phyloP scores from a whole-genome alignment of 92 coral and sea anemone species.

The Phymanthus crucifer region DNA sequence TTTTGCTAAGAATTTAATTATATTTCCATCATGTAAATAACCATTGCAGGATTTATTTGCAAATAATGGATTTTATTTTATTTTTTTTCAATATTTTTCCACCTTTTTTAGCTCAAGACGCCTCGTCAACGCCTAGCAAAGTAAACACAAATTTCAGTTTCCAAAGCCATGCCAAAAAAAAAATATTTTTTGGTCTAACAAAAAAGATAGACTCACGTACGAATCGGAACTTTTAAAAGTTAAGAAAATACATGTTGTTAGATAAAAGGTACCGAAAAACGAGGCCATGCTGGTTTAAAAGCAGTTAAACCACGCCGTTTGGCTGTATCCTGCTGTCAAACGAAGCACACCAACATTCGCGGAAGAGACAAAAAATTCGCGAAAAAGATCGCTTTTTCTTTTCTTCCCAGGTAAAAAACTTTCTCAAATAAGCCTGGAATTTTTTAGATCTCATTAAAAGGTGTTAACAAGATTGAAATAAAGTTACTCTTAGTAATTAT shows the following conservation, averaged over 20 bases:
- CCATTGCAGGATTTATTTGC: neutral
- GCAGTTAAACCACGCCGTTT: slow-evolving; percentile 22
- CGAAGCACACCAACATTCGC: slow-evolving; percentile 11
- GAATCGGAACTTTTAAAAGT: neutral
- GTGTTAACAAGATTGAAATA: neutral
- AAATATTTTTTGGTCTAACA: neutral
- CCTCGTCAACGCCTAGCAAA: neutral
- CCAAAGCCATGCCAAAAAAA: neutral
- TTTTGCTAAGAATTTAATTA: neutral
- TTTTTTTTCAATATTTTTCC: neutral
- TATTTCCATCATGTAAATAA: neutral
- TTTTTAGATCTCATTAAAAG: neutral
- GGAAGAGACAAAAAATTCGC: slow-evolving; percentile 7
- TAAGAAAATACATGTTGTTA: neutral
- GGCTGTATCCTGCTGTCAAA: slow-evolving; percentile 21
- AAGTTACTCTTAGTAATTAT: too few species aligned
- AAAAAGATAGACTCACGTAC: neutral
- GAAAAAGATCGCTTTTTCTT: neutral
- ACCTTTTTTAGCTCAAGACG: neutral
- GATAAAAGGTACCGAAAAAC: neutral
- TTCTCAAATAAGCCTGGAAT: too few species aligned
- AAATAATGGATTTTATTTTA: neutral
- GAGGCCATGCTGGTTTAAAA: slow-evolving; percentile 3
- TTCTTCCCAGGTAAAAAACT: too few species aligned
- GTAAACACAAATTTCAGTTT: neutral